Percentiles rank a stretch among this genome's conserved stretches.
phyloP scores from a whole-genome alignment of 1,140 invertebrate genomes.

The Dreissena polymorpha region DNA sequence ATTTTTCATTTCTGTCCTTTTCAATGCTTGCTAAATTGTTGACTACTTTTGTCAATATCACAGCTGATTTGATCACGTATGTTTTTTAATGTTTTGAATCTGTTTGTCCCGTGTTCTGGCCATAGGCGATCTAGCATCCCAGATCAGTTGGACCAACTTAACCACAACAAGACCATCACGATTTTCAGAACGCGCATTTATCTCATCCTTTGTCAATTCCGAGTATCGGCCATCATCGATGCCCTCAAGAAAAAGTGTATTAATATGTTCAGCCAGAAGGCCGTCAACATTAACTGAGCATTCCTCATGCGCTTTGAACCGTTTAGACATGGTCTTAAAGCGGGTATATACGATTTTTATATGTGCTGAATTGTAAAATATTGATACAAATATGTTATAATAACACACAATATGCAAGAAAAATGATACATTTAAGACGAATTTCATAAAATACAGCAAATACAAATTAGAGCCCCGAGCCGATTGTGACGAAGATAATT shows the following conservation, averaged over 20 bases:
- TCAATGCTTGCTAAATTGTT: constrained; percentile 9
- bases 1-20: neutral
- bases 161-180: constrained; percentile 44
- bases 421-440: too few relatives aligned
- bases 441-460: too few relatives aligned
- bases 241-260: constrained; percentile 45
- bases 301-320: too few relatives aligned
- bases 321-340: too few relatives aligned
- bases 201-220: constrained; percentile 36
- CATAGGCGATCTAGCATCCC: constrained; percentile 7
- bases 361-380: too few relatives aligned
- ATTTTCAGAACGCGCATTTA: constrained; percentile 39
- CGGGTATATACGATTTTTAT: too few relatives aligned
- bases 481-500: too few relatives aligned
- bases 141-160: constrained; percentile 35
- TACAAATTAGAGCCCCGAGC: too few relatives aligned
- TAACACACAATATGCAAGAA: too few relatives aligned
- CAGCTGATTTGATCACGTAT: constrained; percentile 39
- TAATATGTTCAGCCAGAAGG: constrained; percentile 31
- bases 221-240: constrained; percentile 44
- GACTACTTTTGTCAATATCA: constrained; percentile 27
- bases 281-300: constrained; percentile 4
- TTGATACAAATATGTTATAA: too few relatives aligned
- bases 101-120: constrained; percentile 35
- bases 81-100: constrained; percentile 44